phyloP scores from a whole-genome alignment of 2,888 invertebrate genomes.

The Eledona agricola region DNA sequence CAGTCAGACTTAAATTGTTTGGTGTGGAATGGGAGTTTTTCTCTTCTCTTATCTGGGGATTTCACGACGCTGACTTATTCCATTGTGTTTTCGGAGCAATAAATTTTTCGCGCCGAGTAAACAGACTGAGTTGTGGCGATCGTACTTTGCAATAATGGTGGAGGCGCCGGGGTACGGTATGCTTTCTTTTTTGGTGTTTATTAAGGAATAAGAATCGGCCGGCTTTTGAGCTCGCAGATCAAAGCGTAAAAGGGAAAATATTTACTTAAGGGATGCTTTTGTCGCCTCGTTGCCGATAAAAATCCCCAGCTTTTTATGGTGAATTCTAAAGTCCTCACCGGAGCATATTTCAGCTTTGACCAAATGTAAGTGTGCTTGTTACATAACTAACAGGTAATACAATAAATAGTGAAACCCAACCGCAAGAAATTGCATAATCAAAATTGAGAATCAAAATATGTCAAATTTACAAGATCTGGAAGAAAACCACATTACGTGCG shows the following conservation, averaged over 20 bases:
- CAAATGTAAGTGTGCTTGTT: too few relatives aligned
- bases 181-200: background rate
- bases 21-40: slow-evolving; percentile 4
- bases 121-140: slow-evolving; percentile 9
- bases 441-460: too few relatives aligned
- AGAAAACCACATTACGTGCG: too few relatives aligned
- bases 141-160: slow-evolving; percentile 10
- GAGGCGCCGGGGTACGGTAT: slow-evolving; percentile 3
- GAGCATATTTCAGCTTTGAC: too few relatives aligned
- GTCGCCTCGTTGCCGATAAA: too few relatives aligned
- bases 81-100: slow-evolving; percentile 6
- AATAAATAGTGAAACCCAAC: too few relatives aligned
- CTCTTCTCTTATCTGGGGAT: slow-evolving; percentile 13
- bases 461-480: too few relatives aligned
- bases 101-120: slow-evolving; percentile 14
- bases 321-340: too few relatives aligned
- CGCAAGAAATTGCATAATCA: too few relatives aligned
- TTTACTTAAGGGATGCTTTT: slow-evolving; percentile 2
- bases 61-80: slow-evolving; percentile 13
- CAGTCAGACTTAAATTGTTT: slow-evolving; percentile 14
- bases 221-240: background rate
- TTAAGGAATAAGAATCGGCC: too few relatives aligned
- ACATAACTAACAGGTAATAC: too few relatives aligned
- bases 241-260: slow-evolving; percentile 5
- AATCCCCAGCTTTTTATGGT: too few relatives aligned